A percentile compares a stretch with the other conserved stretches of the same genome.
Conservation (phyloP, 2,113 vertebrate genomes). For the Chlamydotis undulata region DNA sequence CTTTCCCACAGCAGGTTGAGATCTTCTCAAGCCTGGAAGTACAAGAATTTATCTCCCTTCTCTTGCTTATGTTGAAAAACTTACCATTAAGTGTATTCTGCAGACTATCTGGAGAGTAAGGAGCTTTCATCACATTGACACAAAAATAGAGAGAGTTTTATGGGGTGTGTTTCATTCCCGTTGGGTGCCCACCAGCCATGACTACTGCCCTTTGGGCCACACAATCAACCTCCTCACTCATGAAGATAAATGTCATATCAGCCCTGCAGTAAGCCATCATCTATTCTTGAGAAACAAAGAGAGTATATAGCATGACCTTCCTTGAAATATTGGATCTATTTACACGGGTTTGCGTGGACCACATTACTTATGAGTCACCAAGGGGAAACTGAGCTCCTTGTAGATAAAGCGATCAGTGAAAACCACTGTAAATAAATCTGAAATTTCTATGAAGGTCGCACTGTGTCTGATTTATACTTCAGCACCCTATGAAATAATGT, state of each 20-base stretch:
- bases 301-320: constrained; percentile 76
- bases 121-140: constrained; percentile 31
- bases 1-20: not conserved
- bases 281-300: constrained; percentile 74
- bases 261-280: constrained; percentile 71
- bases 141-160: constrained; percentile 51
- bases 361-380: constrained; percentile 81
- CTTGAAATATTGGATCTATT: constrained; percentile 84
- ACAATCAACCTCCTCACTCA: constrained; percentile 71
- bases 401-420: constrained; percentile 80
- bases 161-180: constrained; percentile 15
- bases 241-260: constrained; percentile 75
- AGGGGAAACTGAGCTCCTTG: constrained; percentile 72
- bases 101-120: constrained; percentile 21
- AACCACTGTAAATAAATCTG: constrained; percentile 82
- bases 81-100: constrained; percentile 16
- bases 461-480: constrained; percentile 76
- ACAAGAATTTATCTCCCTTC: constrained; percentile 23
- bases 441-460: constrained; percentile 80
- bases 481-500: constrained; percentile 76
- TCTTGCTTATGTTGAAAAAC: constrained; percentile 12
- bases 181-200: constrained; percentile 58
- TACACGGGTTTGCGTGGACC: constrained; percentile 73
- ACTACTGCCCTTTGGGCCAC: constrained; percentile 64
- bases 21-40: not conserved